Percentiles rank a stretch among this genome's conserved stretches.
Conservation (phyloP, 2,113 vertebrate species). For the Proterorhinus semilunaris region DNA sequence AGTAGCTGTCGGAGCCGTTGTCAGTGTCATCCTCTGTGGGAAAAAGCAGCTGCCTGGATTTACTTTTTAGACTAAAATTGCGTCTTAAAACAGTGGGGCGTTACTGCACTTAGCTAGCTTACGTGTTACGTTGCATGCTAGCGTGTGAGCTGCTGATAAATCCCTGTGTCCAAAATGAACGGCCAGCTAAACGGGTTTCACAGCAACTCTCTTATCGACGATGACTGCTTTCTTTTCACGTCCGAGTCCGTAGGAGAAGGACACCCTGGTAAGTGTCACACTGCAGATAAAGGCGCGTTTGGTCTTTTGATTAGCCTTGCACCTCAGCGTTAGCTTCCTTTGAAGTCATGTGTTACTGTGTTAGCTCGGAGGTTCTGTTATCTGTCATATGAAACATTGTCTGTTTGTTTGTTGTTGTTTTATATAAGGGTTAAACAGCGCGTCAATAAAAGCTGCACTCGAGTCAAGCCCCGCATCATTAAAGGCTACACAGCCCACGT, state of each 20-base stretch:
- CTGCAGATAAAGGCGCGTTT: neutral
- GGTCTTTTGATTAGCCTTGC: neutral
- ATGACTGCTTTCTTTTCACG: conserved; percentile 91
- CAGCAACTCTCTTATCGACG: conserved; percentile 78
- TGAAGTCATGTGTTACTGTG: conserved; percentile 27
- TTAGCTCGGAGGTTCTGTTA: conserved; percentile 19
- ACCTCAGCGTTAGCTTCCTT: conserved; percentile 31
- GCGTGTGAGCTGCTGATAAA: conserved; percentile 24
- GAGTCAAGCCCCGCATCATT: too few species aligned
- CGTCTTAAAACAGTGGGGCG: neutral
- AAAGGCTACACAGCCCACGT: too few species aligned
- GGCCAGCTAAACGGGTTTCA: conserved; percentile 83
- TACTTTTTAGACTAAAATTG: neutral
- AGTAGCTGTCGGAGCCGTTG: neutral
- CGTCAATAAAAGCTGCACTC: too few species aligned
- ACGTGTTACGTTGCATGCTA: conserved; percentile 14
- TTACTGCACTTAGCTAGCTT: neutral
- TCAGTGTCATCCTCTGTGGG: neutral
- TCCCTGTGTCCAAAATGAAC: conserved; percentile 77
- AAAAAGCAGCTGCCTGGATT: neutral
- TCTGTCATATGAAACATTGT: neutral
- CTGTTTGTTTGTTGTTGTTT: too few species aligned
- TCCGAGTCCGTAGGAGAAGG: conserved; percentile 86
- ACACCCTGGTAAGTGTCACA: conserved; percentile 80
- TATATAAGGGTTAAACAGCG: too few species aligned